These are phyloP conservation scores for Ceriagrion tenellum DNA, from an alignment of 2,888 invertebrate species.

Conservation along the genomic window DNA sequence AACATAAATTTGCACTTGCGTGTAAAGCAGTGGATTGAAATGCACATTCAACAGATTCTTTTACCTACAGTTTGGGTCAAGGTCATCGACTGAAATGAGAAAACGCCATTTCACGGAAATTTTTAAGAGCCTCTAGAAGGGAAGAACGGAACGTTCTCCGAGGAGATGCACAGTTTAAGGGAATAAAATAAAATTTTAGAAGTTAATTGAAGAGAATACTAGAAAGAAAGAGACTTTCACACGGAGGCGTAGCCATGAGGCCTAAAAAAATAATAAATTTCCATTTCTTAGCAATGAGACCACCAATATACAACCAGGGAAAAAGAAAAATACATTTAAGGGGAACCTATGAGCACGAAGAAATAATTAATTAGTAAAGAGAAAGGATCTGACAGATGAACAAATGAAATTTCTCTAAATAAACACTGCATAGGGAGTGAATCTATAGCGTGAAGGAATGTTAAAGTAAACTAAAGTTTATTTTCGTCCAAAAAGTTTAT, in stretches of 20 bases:
- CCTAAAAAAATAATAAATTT: background rate
- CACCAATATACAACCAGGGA: too few relatives aligned
- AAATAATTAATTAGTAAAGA: background rate
- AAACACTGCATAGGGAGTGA: too few relatives aligned
- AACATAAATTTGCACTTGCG: too few relatives aligned
- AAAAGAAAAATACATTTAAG: background rate
- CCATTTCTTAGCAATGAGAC: too few relatives aligned
- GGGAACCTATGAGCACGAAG: background rate
- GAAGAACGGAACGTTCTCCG: background rate
- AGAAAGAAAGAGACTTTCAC: background rate
- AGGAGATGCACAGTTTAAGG: background rate
- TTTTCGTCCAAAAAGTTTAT: too few relatives aligned
- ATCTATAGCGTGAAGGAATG: too few relatives aligned
- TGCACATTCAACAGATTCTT: background rate
- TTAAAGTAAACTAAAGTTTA: too few relatives aligned
- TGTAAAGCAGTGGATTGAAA: too few relatives aligned
- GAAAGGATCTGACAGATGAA: background rate
- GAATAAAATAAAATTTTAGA: background rate
- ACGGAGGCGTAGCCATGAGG: background rate
- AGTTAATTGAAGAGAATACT: background rate
- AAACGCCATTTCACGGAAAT: background rate
- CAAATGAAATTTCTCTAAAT: too few relatives aligned
- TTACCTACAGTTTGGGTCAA: background rate
- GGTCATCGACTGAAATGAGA: background rate
- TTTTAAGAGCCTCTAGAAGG: background rate